These are phyloP conservation scores for Lasiommata megera DNA, from an alignment of 2,888 invertebrate species.

Conservation along the genomic window DNA sequence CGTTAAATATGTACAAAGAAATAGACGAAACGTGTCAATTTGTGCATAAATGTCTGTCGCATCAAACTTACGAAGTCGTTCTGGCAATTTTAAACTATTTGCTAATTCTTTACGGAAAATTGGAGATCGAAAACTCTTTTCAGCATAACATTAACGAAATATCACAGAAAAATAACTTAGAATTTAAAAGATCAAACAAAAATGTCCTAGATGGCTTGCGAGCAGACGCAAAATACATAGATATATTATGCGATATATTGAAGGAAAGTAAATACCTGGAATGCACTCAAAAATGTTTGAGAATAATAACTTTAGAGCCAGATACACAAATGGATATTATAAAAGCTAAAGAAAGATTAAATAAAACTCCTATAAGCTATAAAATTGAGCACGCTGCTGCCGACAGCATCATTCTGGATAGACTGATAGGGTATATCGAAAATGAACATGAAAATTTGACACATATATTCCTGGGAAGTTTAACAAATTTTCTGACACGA, in stretches of 20 bases:
- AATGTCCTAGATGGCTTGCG: slow-evolving; percentile 34
- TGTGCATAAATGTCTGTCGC: slow-evolving; percentile 38
- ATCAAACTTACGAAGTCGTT: slow-evolving; percentile 48
- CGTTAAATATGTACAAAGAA: slow-evolving; percentile 32
- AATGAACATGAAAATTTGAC: slow-evolving; percentile 56
- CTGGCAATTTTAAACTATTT: slow-evolving; percentile 45
- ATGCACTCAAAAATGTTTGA: slow-evolving; percentile 57
- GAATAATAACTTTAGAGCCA: slow-evolving; percentile 48
- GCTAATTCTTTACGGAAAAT: slow-evolving; percentile 40
- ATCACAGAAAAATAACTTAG: slow-evolving; percentile 21
- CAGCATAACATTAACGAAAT: slow-evolving; percentile 44
- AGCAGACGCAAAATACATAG: slow-evolving; percentile 37
- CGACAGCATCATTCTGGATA: slow-evolving; percentile 41
- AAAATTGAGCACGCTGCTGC: slow-evolving; percentile 24
- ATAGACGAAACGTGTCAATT: slow-evolving; percentile 27
- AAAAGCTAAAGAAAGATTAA: slow-evolving; percentile 34
- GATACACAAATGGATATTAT: slow-evolving; percentile 49
- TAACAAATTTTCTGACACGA: slow-evolving; percentile 45
- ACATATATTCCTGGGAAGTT: slow-evolving; percentile 55
- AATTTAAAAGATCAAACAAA: neutral
- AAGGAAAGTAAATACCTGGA: slow-evolving; percentile 48
- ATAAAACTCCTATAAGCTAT: slow-evolving; percentile 17
- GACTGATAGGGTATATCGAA: slow-evolving; percentile 45
- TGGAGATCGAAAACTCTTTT: slow-evolving; percentile 43
- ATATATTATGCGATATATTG: slow-evolving; percentile 42